A percentile compares a stretch with the other conserved stretches of the same genome.
Conservation (phyloP, 1,140 invertebrate genomes). For the Drosophila chauvacae region DNA sequence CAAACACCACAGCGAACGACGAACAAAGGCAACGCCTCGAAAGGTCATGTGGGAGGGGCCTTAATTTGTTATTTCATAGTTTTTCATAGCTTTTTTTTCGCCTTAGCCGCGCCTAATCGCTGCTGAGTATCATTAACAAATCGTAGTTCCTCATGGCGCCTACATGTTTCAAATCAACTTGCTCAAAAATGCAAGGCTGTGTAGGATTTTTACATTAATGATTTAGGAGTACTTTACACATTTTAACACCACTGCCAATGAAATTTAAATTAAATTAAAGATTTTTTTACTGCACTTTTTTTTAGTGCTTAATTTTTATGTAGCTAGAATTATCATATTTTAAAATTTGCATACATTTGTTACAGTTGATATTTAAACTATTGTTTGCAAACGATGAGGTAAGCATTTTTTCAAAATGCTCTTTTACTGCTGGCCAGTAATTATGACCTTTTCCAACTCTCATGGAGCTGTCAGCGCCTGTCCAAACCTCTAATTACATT, state of each 20-base stretch:
- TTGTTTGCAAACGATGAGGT: conserved; percentile 17
- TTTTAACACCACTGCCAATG: background rate
- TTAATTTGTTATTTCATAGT: conserved; percentile 37
- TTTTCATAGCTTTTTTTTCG: conserved; percentile 15
- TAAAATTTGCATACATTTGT: conserved; percentile 19
- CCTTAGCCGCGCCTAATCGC: conserved; percentile 43
- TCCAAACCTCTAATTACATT: conserved; percentile 47
- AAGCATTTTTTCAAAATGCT: conserved; percentile 12
- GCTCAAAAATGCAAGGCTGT: background rate
- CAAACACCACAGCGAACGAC: conserved; percentile 6
- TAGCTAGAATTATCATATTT: background rate
- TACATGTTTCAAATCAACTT: conserved; percentile 46
- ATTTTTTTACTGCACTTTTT: background rate
- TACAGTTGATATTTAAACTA: background rate
- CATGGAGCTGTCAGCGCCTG: conserved; percentile 38
- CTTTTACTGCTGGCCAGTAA: conserved; percentile 8
- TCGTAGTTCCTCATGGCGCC: conserved; percentile 58
- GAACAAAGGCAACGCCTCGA: conserved; percentile 39
- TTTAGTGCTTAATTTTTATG: background rate
- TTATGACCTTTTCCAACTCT: conserved; percentile 34
- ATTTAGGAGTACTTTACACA: background rate
- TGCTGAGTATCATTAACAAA: conserved; percentile 43
- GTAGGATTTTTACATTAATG: conserved; percentile 11
- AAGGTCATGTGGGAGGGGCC: conserved; percentile 63
- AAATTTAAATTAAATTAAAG: background rate